A percentile compares a stretch with the other conserved stretches of the same genome.
Conservation (phyloP, 2,797 vertebrate genomes). For the Harpagifer antarcticus region DNA sequence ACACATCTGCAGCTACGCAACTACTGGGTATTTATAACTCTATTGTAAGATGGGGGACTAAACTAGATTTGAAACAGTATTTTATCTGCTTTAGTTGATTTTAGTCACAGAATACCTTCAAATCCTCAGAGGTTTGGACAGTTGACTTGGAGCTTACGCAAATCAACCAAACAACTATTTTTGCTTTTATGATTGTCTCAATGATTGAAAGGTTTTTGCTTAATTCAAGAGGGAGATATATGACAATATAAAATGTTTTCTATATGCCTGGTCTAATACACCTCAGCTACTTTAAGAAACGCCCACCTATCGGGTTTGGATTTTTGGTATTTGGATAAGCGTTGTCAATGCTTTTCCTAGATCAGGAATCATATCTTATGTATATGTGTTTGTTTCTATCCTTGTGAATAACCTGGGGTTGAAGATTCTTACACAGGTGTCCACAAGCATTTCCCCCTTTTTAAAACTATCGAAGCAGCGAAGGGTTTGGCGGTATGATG, state of each 20-base stretch:
- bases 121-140: conserved; percentile 46
- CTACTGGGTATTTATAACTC: conserved; percentile 57
- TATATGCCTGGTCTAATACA: conserved; percentile 34
- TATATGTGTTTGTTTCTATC: conserved; percentile 33
- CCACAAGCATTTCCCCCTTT: conserved; percentile 32
- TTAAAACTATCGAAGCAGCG: conserved; percentile 33
- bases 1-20: conserved; percentile 50
- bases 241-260: conserved; percentile 43
- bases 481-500: conserved; percentile 8
- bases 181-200: conserved; percentile 2
- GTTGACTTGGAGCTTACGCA: conserved; percentile 30
- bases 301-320: conserved; percentile 23
- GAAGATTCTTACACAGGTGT: conserved; percentile 21
- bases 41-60: conserved; percentile 41
- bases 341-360: conserved; percentile 27
- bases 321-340: conserved; percentile 31
- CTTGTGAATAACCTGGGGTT: conserved; percentile 37
- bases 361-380: conserved; percentile 38
- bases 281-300: conserved; percentile 49
- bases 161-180: conserved; percentile 46
- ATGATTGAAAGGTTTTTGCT: conserved; percentile 43
- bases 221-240: conserved; percentile 26
- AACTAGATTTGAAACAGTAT: conserved; percentile 50
- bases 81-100: conserved; percentile 58
- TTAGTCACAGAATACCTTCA: conserved; percentile 43